Percentiles rank a stretch among this genome's conserved stretches.
Evolutionary conservation across 2,888 invertebrate genomes (phyloP).

Genomic region (Polydrusus pterygomalis): DNA sequence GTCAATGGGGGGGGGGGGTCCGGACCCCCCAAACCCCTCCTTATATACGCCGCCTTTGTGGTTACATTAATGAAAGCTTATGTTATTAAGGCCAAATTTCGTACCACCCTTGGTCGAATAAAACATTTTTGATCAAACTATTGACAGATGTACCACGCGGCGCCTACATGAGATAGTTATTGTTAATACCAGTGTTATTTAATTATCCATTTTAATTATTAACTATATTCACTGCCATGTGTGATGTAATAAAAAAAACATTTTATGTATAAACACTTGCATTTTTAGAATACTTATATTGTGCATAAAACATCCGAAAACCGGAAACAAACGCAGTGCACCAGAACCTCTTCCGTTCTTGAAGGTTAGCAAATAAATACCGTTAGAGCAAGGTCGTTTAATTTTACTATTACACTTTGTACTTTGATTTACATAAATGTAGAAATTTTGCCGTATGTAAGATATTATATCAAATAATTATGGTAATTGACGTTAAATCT

Average conservation of each 20-base stretch:
- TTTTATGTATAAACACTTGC: conserved; percentile 18
- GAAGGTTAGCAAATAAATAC: conserved; percentile 58
- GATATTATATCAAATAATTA: conserved; percentile 34
- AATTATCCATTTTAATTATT: neutral
- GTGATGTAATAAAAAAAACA: conserved; percentile 25
- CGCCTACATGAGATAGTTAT: neutral
- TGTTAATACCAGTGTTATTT: neutral
- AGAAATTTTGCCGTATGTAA: conserved; percentile 29
- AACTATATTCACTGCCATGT: neutral
- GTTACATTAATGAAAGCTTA: no score
- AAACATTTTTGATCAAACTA: no score
- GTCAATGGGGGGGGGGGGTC: no score
- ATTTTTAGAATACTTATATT: conserved; percentile 37
- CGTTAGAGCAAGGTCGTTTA: conserved; percentile 61
- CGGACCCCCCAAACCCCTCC: no score
- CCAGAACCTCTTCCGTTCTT: conserved; percentile 62
- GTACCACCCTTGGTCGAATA: no score
- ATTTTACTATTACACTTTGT: conserved; percentile 44
- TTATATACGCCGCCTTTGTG: no score
- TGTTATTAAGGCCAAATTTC: no score
- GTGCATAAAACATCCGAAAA: conserved; percentile 38
- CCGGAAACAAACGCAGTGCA: conserved; percentile 59
- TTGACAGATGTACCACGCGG: neutral
- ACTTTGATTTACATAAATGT: conserved; percentile 42
- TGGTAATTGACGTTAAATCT: neutral